These are phyloP conservation scores for Drosophila pectinifera DNA, from an alignment of 1,140 invertebrate species.

Conservation along the genomic window DNA sequence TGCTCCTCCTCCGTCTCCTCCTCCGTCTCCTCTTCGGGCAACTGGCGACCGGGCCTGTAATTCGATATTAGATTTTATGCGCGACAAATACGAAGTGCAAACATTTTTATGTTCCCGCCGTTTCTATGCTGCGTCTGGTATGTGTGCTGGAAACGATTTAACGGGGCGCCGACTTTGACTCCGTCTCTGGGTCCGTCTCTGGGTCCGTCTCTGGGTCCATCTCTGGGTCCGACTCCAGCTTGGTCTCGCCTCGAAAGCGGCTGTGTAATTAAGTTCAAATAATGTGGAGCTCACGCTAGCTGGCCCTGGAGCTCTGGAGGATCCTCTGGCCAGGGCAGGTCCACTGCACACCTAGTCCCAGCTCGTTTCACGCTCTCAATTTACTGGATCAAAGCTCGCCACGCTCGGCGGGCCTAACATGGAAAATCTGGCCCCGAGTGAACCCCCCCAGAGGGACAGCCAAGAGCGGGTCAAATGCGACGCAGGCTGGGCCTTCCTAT, in stretches of 20 bases:
- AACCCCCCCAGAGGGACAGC: slow-evolving; percentile 27
- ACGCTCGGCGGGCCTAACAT: slow-evolving; percentile 39
- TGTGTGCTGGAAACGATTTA: slow-evolving; percentile 70
- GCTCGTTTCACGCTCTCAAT: slow-evolving; percentile 61
- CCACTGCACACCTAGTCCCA: slow-evolving; percentile 6
- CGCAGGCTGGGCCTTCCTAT: slow-evolving; percentile 16
- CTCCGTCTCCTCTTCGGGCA: slow-evolving; percentile 1
- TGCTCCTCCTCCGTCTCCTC: neutral
- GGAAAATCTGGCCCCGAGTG: slow-evolving; percentile 52
- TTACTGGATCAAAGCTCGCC: slow-evolving; percentile 50
- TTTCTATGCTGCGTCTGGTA: slow-evolving; percentile 74
- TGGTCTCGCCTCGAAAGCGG: slow-evolving; percentile 14
- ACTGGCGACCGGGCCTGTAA: slow-evolving; percentile 57
- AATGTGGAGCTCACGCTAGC: slow-evolving; percentile 67
- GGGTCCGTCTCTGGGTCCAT: too few relatives aligned
- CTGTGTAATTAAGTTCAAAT: slow-evolving; percentile 74
- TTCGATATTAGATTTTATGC: slow-evolving; percentile 83
- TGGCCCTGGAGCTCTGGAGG: neutral
- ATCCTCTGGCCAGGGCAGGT: slow-evolving; percentile 9
- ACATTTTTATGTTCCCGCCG: slow-evolving; percentile 79
- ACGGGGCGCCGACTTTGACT: slow-evolving; percentile 55
- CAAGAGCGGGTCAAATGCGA: slow-evolving; percentile 40
- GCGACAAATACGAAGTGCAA: slow-evolving; percentile 83
- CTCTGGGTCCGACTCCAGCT: slow-evolving; percentile 18
- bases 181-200: slow-evolving; percentile 10